phyloP scores from a whole-genome alignment of 1,140 invertebrate genomes.

The Cotesia typhae region DNA sequence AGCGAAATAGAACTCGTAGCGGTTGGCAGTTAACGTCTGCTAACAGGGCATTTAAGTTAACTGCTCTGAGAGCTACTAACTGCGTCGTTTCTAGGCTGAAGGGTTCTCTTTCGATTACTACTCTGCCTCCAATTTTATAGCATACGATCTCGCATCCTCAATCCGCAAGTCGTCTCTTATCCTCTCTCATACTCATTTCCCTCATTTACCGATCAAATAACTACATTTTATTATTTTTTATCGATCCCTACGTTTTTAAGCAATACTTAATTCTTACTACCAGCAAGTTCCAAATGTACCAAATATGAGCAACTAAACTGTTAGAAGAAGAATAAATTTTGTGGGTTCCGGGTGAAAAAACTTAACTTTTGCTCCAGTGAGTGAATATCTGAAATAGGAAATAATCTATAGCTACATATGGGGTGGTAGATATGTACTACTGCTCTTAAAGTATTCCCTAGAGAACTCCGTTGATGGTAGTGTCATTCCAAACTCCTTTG shows the following conservation, averaged over 20 bases:
- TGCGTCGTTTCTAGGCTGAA: constrained; percentile 63
- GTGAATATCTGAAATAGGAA: constrained; percentile 23
- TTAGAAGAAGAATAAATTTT: neutral
- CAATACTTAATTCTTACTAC: too few species aligned
- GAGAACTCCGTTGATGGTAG: constrained; percentile 47
- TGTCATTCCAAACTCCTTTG: constrained; percentile 49
- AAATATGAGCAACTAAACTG: too few species aligned
- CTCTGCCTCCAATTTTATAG: constrained; percentile 57
- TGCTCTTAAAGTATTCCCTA: constrained; percentile 53
- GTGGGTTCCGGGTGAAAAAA: neutral
- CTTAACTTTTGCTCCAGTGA: constrained; percentile 1
- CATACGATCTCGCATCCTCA: constrained; percentile 19
- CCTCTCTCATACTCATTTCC: neutral
- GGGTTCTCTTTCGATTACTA: constrained; percentile 62
- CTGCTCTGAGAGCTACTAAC: constrained; percentile 55
- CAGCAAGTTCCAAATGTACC: too few species aligned
- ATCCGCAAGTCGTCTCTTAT: neutral
- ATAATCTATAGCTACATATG: constrained; percentile 50
- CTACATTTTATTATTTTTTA: constrained; percentile 17
- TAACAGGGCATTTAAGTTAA: constrained; percentile 67
- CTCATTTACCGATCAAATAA: neutral
- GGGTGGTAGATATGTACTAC: constrained; percentile 45
- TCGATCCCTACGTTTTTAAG: neutral
- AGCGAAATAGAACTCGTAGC: constrained; percentile 51
- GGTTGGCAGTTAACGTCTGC: constrained; percentile 59